Evolutionary conservation across 2,797 vertebrate genomes (phyloP), one percentile per base, ranked within the genome.

Genomic region (Sebastes minor): DNA sequence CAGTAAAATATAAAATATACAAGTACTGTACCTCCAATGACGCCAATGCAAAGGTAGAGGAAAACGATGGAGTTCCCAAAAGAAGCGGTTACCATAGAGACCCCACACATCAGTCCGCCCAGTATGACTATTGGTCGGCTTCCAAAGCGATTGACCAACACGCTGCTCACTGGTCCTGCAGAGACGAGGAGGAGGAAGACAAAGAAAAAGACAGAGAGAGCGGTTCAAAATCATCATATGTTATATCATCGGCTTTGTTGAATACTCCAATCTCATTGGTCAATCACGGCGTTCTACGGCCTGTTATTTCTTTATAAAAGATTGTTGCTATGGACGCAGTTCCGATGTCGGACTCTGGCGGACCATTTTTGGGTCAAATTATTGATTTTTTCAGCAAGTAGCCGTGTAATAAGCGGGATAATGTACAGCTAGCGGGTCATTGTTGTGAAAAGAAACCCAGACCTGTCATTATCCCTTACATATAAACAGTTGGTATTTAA

Each of bases 81-180:
- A 28, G 96, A 93, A 0, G 96, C 96, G 1, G 94, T 88, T 38
- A 95, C 89, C 96, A 97, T 96, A 2, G 96, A 95, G 23, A 94
- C 25, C 1, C 93, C 95, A 83, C 96, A 96, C 88, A 97, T 90
- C 35, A 96, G 83, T 70, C 97, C 96, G 38, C 96, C 96, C 0
- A 90, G 53, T n/a, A 97, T 96, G 33, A 97, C 96, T 52, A 96
- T 88, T 0, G 96, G 95, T 6, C 96, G 95, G 89, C 96, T 97
- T 82, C 96, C 96, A 61, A 92, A 96, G 74, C 92, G 95, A 71
- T 90, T 95, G 10, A 97, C 97, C 75, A 97, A 80, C 76, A 95
- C 86, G 46, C 96, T 97, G 95, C 96, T 97, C 60, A 96, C 82
- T 6, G 96, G 96, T 86, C 96, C 96, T 97, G 90, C 63, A 74